phyloP scores from a whole-genome alignment of 2,888 invertebrate species.

The Eretmocerus hayati region DNA sequence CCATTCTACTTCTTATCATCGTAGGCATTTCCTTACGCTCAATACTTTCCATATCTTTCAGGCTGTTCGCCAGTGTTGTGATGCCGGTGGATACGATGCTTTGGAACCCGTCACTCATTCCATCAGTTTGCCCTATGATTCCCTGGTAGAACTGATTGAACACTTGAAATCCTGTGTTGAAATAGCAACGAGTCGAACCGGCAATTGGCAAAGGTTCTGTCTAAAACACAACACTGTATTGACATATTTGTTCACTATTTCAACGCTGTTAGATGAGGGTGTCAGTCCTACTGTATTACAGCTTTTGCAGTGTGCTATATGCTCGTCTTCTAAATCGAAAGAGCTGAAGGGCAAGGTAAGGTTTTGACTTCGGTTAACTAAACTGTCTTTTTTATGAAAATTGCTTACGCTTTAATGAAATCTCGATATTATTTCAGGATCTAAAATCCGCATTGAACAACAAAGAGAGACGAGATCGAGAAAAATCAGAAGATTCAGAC shows the following conservation, averaged over 20 bases:
- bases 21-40: not conserved
- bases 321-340: slow-evolving; percentile 49
- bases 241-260: slow-evolving; percentile 77
- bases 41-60: slow-evolving; percentile 24
- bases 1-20: not conserved
- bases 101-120: slow-evolving; percentile 47
- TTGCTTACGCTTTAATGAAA: not conserved
- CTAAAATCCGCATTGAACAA: slow-evolving; percentile 30
- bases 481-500: slow-evolving; percentile 62
- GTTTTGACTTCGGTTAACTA: not conserved
- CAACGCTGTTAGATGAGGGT: slow-evolving; percentile 75
- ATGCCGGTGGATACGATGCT: slow-evolving; percentile 52
- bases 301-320: slow-evolving; percentile 82
- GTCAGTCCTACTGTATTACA: slow-evolving; percentile 88
- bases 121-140: slow-evolving; percentile 71
- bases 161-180: slow-evolving; percentile 91
- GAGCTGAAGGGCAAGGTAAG: slow-evolving; percentile 36
- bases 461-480: slow-evolving; percentile 55
- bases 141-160: slow-evolving; percentile 88
- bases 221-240: slow-evolving; percentile 67
- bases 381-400: not conserved
- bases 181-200: slow-evolving; percentile 81
- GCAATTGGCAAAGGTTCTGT: slow-evolving; percentile 93
- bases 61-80: slow-evolving; percentile 52
- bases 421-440: slow-evolving; percentile 25